Evolutionary conservation across 2,797 vertebrate genomes (phyloP), one percentile per base, ranked within the genome.

Genomic region (Danio choprae): DNA sequence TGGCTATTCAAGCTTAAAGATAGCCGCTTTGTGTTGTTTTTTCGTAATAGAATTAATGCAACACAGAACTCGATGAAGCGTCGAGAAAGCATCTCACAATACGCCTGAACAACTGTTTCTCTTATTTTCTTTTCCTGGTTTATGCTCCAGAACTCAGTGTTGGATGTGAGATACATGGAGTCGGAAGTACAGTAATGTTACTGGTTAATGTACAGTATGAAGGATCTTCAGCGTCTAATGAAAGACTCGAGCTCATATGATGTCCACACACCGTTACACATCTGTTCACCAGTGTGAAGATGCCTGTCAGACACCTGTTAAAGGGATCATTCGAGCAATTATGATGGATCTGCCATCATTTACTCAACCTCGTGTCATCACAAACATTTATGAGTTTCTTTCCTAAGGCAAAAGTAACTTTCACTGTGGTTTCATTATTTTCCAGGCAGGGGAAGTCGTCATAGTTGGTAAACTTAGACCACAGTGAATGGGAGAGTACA

Each of bases 71-170:
- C 18, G 0, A 48, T 15, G 7, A 7, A 10, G 44, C 67, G 48
- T 55, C 48, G 0, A 48, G 55, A 18, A 59, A 18, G 41, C 10
- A 55, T 64, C 48, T 18, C 68, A 20, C 69, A 8, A 4, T 77
- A 22, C 53, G 40, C n/a, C 50, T 48, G 48, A 64, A 16, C 60
- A 72, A 63, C 77, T 73, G n/a, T 65, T 70, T 74, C 40, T 46
- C 5, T 40, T 13, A 8, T 50, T 1, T 46, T 68, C n/a, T 67
- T 18, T n/a, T 16, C 53, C 73, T 59, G 41, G 62, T 76, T 76
- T 76, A 43, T 65, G 46, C 74, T 43, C 8, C 18, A 65, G 48
- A 53, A 65, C 38, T 53, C 6, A 48, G 56, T 20, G 8, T 29
- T 29, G 38, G 40, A 74, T 22, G 6, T n/a, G 7, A 62, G 58